Evolutionary conservation across 2,888 invertebrate genomes (phyloP), one percentile per base, ranked within the genome.

Genomic region (Drosophila mettleri): DNA sequence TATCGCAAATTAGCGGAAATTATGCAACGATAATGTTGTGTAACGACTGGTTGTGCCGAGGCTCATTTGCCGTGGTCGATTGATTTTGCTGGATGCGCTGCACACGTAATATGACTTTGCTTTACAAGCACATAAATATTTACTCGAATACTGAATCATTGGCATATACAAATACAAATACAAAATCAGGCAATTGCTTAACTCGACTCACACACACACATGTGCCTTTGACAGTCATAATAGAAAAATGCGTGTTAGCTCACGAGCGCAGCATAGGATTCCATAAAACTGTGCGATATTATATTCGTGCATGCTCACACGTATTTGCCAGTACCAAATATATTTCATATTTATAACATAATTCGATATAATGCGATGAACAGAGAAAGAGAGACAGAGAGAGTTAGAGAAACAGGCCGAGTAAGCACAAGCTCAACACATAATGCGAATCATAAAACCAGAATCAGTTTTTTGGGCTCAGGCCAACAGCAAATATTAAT

Each of bases 261-360:
- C 80, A 84, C 67, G 84, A 65, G 68, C 63, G 59, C 27, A 48
- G 29, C 69, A 84, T 81, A 72, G 75, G 81, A 84, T 74, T 39
- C 66, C 74, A 60, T 72, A 57, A 65, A 75, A 78, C 34, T 80
- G 68, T 62, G 55, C 59, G 45, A 63, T 57, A 24, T 52, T 27
- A 51, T 68, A 64, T 43, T 62, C 58, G 53, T 29, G 57, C 72
- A 72, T 76, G 54, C 72, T 72, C 77, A 79, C 82, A 85, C 80
- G 74, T 79, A 68, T 76, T 63, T 58, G 59, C 39, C 45, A 53
- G 31, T 46, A 45, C 53, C 48, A 68, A 68, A 83, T 84, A 73
- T 80, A 83, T 84, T 85, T 85, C 67, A 84, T 85, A 85, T 86
- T 86, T 83, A 83, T 83, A 87, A 83, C 83, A 83, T 83, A 83